Evolutionary conservation across 2,888 invertebrate genomes (phyloP).

Genomic region (Dynastes grantii): DNA sequence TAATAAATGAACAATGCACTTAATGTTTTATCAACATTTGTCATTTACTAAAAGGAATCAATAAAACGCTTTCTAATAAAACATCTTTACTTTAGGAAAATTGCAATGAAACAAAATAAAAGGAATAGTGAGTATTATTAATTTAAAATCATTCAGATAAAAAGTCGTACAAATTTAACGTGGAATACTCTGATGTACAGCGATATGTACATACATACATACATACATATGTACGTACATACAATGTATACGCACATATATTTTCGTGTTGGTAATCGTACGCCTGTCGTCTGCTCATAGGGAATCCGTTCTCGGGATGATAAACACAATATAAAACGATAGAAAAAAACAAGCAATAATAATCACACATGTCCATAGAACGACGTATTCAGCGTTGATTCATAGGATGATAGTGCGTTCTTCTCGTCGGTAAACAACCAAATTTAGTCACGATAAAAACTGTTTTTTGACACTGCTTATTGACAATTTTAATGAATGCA

Average conservation of each 20-base stretch:
- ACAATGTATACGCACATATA: neutral
- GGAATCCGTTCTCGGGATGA: slow-evolving; percentile 19
- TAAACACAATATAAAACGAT: slow-evolving; percentile 27
- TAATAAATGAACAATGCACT: no score
- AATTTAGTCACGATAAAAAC: slow-evolving; percentile 39
- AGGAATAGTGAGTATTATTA: no score
- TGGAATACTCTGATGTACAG: no score
- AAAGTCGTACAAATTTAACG: no score
- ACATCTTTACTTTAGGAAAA: no score
- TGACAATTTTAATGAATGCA: slow-evolving; percentile 19
- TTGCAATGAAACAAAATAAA: no score
- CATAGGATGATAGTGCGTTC: slow-evolving; percentile 37
- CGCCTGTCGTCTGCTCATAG: slow-evolving; percentile 19
- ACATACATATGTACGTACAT: neutral
- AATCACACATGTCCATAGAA: slow-evolving; percentile 18
- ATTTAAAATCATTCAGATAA: no score
- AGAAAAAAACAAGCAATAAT: slow-evolving; percentile 35
- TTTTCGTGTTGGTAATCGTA: slow-evolving; percentile 21
- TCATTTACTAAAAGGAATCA: no score
- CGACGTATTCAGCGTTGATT: slow-evolving; percentile 29
- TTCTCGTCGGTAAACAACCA: slow-evolving; percentile 40
- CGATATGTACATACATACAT: no score
- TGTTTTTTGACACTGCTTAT: slow-evolving; percentile 11
- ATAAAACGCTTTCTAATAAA: no score
- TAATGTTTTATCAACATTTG: no score